Evolutionary conservation across 2,888 invertebrate species (phyloP).

Genomic region (Platerodrilus igneus): DNA sequence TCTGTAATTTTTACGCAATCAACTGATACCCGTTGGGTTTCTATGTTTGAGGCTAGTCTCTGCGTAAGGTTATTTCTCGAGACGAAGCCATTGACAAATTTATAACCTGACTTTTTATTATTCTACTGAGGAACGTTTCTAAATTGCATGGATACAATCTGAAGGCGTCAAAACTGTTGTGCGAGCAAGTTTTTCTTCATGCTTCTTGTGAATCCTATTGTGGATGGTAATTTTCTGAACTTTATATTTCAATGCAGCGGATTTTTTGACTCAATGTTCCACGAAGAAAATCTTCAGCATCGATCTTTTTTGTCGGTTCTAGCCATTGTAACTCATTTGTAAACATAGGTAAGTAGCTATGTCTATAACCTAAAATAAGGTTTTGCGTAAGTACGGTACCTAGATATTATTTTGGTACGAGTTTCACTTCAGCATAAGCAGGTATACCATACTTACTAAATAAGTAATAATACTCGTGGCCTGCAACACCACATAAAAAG

Average conservation of each 20-base stretch:
- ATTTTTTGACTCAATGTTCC: constrained; percentile 2
- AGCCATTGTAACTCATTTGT: too few species aligned
- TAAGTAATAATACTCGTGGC: not conserved
- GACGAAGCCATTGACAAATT: constrained; percentile 11
- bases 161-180: constrained; percentile 2
- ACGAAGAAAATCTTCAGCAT: too few species aligned
- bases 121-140: constrained; percentile 5
- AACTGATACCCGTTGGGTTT: constrained; percentile 8
- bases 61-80: constrained; percentile 4
- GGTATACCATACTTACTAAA: constrained; percentile 1
- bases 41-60: constrained; percentile 9
- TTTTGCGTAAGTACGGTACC: too few species aligned
- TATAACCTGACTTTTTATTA: constrained; percentile 7
- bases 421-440: not conserved
- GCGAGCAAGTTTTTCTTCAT: constrained; percentile 1
- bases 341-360: too few species aligned
- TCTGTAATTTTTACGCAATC: constrained; percentile 8
- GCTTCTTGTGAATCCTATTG: constrained; percentile 9
- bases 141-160: constrained; percentile 8
- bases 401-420: too few species aligned
- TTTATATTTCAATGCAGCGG: constrained; percentile 10
- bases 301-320: constrained; percentile 1
- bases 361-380: too few species aligned
- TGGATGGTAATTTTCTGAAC: constrained; percentile 10
- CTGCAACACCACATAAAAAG: not conserved